A percentile compares a stretch with the other conserved stretches of the same genome.
These are phyloP conservation scores for Cephalopterus ornatus DNA, from an alignment of 2,113 vertebrate species.

Conservation along the genomic window DNA sequence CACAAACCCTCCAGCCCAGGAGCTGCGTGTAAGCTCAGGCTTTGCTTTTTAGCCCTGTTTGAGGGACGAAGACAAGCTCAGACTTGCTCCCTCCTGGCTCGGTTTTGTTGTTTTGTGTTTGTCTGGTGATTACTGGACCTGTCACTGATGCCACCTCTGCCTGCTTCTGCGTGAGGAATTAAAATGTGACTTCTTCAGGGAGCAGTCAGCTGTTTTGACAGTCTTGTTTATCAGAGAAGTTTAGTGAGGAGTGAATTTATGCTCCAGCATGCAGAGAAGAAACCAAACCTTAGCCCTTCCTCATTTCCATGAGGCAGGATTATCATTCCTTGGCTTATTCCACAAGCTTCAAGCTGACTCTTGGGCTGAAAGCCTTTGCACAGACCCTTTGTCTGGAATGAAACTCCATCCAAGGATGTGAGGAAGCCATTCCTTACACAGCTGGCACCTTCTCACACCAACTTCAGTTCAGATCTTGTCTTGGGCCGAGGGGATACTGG, in stretches of 20 bases:
- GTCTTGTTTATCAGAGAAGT: fast-evolving
- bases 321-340: not conserved
- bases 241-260: not conserved
- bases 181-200: not conserved
- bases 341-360: not conserved
- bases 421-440: not conserved
- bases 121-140: not conserved
- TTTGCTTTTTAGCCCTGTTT: fast-evolving
- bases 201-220: not conserved
- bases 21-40: not conserved
- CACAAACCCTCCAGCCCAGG: not conserved
- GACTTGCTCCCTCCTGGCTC: not conserved
- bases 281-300: not conserved
- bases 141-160: not conserved
- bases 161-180: not conserved
- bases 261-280: not conserved
- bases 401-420: not conserved
- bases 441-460: not conserved
- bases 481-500: not conserved
- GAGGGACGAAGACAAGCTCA: fast-evolving
- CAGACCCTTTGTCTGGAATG: not conserved
- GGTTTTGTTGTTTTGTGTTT: not conserved
- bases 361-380: not conserved
- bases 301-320: not conserved
- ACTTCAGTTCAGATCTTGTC: not conserved